Conservation (phyloP, 1,140 invertebrate species). For the Saccostrea glomerata region DNA sequence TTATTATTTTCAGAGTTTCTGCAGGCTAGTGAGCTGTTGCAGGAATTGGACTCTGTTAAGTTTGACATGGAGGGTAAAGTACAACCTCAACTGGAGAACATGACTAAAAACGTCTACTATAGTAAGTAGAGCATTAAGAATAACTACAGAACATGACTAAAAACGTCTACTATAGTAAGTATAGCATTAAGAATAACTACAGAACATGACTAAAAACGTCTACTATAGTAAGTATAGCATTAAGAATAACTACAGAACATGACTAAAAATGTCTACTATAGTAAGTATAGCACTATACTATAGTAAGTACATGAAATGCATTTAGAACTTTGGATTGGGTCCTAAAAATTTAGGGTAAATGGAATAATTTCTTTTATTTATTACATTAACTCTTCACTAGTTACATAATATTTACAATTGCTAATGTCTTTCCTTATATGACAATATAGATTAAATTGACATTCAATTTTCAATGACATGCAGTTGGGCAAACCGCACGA, state of each 20-base stretch:
- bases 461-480: too few relatives aligned
- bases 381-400: too few relatives aligned
- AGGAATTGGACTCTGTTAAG: constrained; percentile 67
- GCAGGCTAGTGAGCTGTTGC: constrained; percentile 70
- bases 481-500: too few relatives aligned
- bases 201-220: constrained; percentile 46
- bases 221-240: background rate
- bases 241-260: background rate
- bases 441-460: too few relatives aligned
- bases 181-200: background rate
- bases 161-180: constrained; percentile 54
- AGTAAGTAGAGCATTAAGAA: background rate
- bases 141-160: constrained; percentile 47
- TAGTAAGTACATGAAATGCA: background rate
- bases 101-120: constrained; percentile 68
- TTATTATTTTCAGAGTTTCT: constrained; percentile 67
- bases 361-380: too few relatives aligned
- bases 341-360: too few relatives aligned
- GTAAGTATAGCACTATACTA: background rate
- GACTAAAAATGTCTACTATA: constrained; percentile 45
- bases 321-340: too few relatives aligned
- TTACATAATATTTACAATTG: too few relatives aligned
- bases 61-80: constrained; percentile 70
- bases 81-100: constrained; percentile 72
- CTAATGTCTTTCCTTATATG: too few relatives aligned